Evolutionary conservation across 2,113 vertebrate genomes (phyloP).

Genomic region (Pelusios castaneus): DNA sequence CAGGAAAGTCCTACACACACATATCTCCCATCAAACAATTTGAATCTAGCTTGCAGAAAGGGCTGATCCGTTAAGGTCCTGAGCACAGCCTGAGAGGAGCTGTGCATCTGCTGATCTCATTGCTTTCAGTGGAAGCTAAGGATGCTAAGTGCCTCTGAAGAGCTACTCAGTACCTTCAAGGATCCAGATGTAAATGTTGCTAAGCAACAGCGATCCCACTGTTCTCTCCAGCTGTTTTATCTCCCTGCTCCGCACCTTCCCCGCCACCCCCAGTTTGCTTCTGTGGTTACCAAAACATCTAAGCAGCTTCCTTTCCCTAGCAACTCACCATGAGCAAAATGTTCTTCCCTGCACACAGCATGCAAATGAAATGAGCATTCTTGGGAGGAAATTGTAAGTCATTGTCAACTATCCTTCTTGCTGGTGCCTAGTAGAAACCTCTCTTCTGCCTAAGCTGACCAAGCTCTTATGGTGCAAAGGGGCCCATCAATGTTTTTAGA

Average conservation of each 20-base stretch:
- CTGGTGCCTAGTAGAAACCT: background rate
- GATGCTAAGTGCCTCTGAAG: background rate
- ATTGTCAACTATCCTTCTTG: conserved; percentile 4
- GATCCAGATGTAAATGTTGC: conserved; percentile 39
- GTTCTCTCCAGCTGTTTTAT: conserved; percentile 11
- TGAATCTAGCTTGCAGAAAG: background rate
- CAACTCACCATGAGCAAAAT: background rate
- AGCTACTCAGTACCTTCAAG: background rate
- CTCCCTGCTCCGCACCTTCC: background rate
- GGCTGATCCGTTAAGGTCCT: background rate
- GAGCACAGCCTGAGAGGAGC: background rate
- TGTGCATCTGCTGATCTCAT: background rate
- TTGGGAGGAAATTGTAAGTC: conserved; percentile 24
- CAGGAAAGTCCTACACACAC: background rate
- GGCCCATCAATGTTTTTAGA: conserved; percentile 51
- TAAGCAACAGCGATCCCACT: conserved; percentile 59
- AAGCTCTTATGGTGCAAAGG: conserved; percentile 8
- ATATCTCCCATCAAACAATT: background rate
- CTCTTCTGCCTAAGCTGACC: conserved; percentile 41
- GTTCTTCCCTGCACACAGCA: background rate
- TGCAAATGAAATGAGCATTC: conserved; percentile 27
- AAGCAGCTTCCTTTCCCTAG: background rate
- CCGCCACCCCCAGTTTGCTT: conserved; percentile 16
- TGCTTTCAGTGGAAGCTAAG: background rate
- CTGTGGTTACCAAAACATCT: background rate